Base-by-base conservation (phyloP, 2,113 vertebrate species). In the Amazona vittata region DNA sequence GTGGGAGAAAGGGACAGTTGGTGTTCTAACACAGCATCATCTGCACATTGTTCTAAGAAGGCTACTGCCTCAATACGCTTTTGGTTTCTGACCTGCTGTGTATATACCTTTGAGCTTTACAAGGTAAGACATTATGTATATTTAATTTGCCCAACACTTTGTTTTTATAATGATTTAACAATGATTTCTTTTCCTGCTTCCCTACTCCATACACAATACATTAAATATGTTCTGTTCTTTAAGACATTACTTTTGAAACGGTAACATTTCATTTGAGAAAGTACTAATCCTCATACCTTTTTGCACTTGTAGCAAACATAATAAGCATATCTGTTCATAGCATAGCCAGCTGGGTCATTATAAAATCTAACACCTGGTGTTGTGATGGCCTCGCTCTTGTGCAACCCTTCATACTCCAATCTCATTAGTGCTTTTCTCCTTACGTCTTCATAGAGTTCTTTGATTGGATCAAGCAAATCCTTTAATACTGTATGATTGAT, bases 261-360 rank as follows among this genome's bases (percentile, higher is more conserved):
- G 1, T 20, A 47, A 37, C 35, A 24, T 57, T 68, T 33, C 8
- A 57, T 50, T 81, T 49, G 52, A 31, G 13, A 15, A 73, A 67
- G 33, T 12, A 19, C 39, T 29, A 25, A 28, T 9, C 1, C 6
- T 7, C 96, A 15, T 98, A 99, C 99, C 99, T 99, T 99, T 97
- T 99, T 99, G 98, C 99, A 99, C 95, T 99, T 99, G 98, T 98
- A 99, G 98, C 99, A 99, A 92, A 99, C 99, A 49, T 99, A 99
- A 92, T 99, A 99, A 82, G 99, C 99, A 0, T 99, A 99, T 99
- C 99, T 98, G 96, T 99, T 99, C 99, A 99, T 99, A 78, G 99
- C 99, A 47, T 99, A 99, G 96, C 99, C 99, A 85, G 99, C 99
- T 9, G 99, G 99, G 95, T 99, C 99, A 41, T 99, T 99, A 94